A percentile compares a stretch with the other conserved stretches of the same genome.
These are phyloP conservation scores for Gallinago solitaria DNA, from an alignment of 2,797 vertebrate species.

Conservation along the genomic window DNA sequence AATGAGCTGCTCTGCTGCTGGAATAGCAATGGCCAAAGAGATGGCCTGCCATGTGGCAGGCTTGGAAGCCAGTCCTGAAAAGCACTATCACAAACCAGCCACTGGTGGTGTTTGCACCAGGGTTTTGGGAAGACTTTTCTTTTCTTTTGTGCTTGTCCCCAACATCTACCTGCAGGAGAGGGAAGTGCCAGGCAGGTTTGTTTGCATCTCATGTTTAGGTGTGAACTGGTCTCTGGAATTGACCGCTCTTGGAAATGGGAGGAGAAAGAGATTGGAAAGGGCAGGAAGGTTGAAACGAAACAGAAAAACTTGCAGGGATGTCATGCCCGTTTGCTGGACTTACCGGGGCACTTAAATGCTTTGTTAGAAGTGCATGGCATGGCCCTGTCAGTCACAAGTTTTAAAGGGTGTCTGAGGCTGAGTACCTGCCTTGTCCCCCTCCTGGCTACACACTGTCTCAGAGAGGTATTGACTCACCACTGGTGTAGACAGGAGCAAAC, in stretches of 20 bases:
- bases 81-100: neutral
- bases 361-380: neutral
- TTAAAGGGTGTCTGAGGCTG: neutral
- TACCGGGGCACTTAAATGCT: neutral
- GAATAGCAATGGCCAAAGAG: neutral
- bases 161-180: neutral
- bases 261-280: neutral
- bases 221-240: neutral
- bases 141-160: neutral
- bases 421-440: neutral
- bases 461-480: neutral
- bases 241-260: neutral
- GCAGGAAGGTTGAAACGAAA: neutral
- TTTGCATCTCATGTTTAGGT: neutral
- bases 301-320: neutral
- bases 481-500: neutral
- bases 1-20: neutral
- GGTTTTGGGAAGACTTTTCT: neutral
- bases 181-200: neutral
- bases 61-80: neutral
- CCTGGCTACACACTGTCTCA: neutral
- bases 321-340: neutral
- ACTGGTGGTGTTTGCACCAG: neutral
- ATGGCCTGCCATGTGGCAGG: neutral
- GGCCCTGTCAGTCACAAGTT: neutral